Evolutionary conservation across 2,888 invertebrate species (phyloP), one percentile per base, ranked within the genome.

Genomic region (Spialia ferax): DNA sequence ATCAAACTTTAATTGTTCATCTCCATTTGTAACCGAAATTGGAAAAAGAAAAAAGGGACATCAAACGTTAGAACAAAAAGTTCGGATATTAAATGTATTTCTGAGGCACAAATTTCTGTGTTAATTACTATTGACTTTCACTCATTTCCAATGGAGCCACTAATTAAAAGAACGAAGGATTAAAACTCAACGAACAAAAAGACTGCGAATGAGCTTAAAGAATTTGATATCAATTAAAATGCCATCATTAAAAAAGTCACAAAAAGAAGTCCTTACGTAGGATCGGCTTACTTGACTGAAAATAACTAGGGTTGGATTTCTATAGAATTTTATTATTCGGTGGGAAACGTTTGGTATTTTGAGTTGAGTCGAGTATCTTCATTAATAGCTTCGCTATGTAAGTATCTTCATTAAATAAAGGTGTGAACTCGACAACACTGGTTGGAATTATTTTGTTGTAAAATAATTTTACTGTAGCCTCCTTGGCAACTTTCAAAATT

Each of bases 111-210:
- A 66, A 23, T 59, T 66, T 66, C 52, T 54, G 26, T 54, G 20
- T 42, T 66, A 66, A 66, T 61, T 61, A 48, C 61, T 67, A 55
- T 55, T 61, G 67, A 61, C 67, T 35, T 67, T 67, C 48, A 23
- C 54, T 66, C 65, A 54, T 60, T 66, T 60, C 22, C 61, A 50
- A 61, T 59, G 42, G 59, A 52, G 54, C 61, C 45, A 54, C 38
- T 67, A 67, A 67, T 61, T 67, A 67, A 67, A 61, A 18, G 20
- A 61, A 62, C 22, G 48, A 38, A 56, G 62, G 56, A 62, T 67
- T 50, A 62, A 55, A 32, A 61, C 35, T 57, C 57, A 18, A 56
- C n/a, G 60, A 66, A 56, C 55, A 67, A 67, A 56, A 67, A 62
- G 56, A 38, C 56, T 35, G 56, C 67, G 61, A 62, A 67, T 59